Evolutionary conservation across 2,113 vertebrate genomes (phyloP), one percentile per base, ranked within the genome.

Genomic region (Actinemys pallida): DNA sequence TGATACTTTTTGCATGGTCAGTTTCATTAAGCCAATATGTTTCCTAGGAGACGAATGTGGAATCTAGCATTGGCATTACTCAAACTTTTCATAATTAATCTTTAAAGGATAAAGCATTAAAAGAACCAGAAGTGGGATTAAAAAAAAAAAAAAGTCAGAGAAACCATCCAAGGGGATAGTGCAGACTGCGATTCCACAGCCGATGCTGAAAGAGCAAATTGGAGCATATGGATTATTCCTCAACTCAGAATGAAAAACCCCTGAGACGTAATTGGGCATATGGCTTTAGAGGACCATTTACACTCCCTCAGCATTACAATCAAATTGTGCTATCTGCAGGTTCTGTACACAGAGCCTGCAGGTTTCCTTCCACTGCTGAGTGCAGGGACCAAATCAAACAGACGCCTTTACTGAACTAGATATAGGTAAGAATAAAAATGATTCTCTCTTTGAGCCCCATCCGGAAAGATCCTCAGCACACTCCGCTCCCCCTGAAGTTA

Each of bases 1-100:
- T 82, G 52, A 88, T 86, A 93, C 93, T 93, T 92, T 94, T 89
- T 56, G 78, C 78, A 86, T 87, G 89, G 90, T 84, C 91, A 1
- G 0, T 84, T 93, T 85, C 80, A 79, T 52, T 13, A 53, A 94
- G 87, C 56, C 83, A 81, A 83, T 76, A 76, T 78, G 84, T 90
- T 93, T 83, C 83, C 84, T 83, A 83, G 92, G 92, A 86, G 86
- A 90, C 84, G 3, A 75, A 62, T 78, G 52, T 24, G 65, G 29
- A 59, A 81, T 85, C 62, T 83, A 47, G 50, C 25, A 83, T 62
- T 82, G 53, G 87, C n/a, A 53, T 75, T 82, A n/a, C 31, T 75
- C 29, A 78, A 75, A 57, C 25, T 42, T 57, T 87, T 87, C 69
- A 72, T 76, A 83, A 87, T 92, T 92, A 82, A 92, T 85, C 62